A percentile compares a stretch with the other conserved stretches of the same genome.
Evolutionary conservation across 2,113 vertebrate species (phyloP).

Genomic region (Copsychus sechellarum): DNA sequence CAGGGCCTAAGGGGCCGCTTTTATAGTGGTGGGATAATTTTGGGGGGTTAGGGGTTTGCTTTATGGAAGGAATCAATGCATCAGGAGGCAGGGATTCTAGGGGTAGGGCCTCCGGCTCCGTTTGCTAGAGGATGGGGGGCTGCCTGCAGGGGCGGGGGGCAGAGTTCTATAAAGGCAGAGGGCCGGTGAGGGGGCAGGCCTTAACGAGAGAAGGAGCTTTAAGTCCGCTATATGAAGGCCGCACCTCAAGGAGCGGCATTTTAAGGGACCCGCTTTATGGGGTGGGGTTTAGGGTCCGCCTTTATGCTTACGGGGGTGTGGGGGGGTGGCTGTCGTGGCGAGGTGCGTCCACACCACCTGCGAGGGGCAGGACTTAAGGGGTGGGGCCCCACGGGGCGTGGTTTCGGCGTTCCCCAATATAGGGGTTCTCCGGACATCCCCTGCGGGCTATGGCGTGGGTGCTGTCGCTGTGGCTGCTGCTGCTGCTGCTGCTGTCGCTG

Average conservation of each 20-base stretch:
- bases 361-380: not conserved
- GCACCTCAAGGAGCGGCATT: not conserved
- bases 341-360: not conserved
- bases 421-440: not conserved
- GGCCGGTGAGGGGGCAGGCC: rapidly evolving
- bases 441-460: not conserved
- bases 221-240: rapidly evolving
- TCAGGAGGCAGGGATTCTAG: not conserved
- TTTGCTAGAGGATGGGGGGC: too few relatives aligned
- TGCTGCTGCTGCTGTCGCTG: not conserved
- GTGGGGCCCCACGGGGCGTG: not conserved
- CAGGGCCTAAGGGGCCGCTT: not conserved
- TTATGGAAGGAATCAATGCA: not conserved
- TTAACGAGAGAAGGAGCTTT: too few relatives aligned
- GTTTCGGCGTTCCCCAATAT: not conserved
- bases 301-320: rapidly evolving
- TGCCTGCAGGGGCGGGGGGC: too few relatives aligned
- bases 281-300: too few relatives aligned
- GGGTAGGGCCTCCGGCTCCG: too few relatives aligned
- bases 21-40: not conserved
- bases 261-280: not conserved
- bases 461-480: not conserved
- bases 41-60: not conserved
- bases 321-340: too few relatives aligned
- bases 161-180: rapidly evolving